phyloP scores from a whole-genome alignment of 2,888 invertebrate genomes.

The Thyatira batis region DNA sequence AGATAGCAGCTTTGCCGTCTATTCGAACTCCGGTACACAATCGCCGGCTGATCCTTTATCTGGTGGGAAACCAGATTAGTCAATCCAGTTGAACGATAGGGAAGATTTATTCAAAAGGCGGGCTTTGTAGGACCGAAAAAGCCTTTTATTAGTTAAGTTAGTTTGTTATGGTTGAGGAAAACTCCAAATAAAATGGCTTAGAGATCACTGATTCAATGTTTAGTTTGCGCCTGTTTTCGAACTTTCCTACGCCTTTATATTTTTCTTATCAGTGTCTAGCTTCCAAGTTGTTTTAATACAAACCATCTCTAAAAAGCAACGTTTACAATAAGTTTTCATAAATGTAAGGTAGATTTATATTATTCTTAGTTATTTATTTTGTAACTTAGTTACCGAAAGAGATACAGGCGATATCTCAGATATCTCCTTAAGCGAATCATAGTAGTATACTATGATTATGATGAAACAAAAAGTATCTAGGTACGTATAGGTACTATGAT shows the following conservation, averaged over 20 bases:
- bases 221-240: not conserved
- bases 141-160: constrained; percentile 4
- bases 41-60: constrained; percentile 1
- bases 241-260: not conserved
- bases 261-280: not conserved
- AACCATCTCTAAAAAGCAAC: not conserved
- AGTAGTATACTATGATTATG: no score
- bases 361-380: no score
- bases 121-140: not conserved
- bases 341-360: no score
- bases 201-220: not conserved
- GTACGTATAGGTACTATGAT: no score
- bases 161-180: not conserved
- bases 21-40: no score
- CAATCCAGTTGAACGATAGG: constrained; percentile 1
- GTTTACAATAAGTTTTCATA: no score
- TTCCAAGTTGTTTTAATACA: not conserved
- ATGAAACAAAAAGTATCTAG: no score
- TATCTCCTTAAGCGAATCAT: no score
- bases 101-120: constrained; percentile 5
- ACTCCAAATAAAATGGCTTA: not conserved
- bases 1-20: no score
- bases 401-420: no score
- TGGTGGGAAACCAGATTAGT: constrained; percentile 3
- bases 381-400: no score